Base-by-base conservation (phyloP, 1,140 invertebrate species). In the Ridgeia piscesae region DNA sequence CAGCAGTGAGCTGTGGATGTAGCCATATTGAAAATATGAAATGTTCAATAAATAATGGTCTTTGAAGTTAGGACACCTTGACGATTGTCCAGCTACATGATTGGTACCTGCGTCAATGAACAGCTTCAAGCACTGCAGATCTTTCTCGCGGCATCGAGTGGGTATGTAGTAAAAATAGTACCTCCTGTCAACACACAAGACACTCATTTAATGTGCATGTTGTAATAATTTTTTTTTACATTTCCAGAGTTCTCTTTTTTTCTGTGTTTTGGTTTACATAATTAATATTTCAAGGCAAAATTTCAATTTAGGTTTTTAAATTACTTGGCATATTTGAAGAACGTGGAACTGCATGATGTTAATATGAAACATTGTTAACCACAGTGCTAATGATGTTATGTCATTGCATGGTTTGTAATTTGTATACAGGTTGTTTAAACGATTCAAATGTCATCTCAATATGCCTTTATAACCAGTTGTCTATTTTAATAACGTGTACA, bases 111-210 rank as follows among this genome's bases (percentile, higher is more conserved):
- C 93, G 90, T 96, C 58, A 95, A 94, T 93, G 95, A 96, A 93
- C 95, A 96, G 91, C 92, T 96, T 33, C 92, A 93, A 92, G 94
- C 95, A 35, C 93, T 96, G 31, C 93, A 94, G 48, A 95, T 96
- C 92, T 96, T 96, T 93, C 92, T 96, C 42, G 95, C 95, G 35
- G 95, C 96, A 92, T 95, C 95, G n/a, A 96, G 95, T 94, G 95
- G 96, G 95, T 89, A 90, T 21, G 58, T 31, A 77, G 2, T 77
- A 17, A 77, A 77, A 77, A 4, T 77, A 77, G 0, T 42, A 42
- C 42, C 4, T 42, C 4, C 42, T 11, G 4, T 42, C 48, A 50
- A 50, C 8, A 50, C 21, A 50, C 21, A 50, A 50, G 21, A 50
- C 48, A 11, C 48, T 21, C 21, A 50, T 50, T 50, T 11, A 50